These are phyloP conservation scores for Pseudomyrmex pallidus DNA, from an alignment of 1,140 invertebrate species.

Conservation along the genomic window DNA sequence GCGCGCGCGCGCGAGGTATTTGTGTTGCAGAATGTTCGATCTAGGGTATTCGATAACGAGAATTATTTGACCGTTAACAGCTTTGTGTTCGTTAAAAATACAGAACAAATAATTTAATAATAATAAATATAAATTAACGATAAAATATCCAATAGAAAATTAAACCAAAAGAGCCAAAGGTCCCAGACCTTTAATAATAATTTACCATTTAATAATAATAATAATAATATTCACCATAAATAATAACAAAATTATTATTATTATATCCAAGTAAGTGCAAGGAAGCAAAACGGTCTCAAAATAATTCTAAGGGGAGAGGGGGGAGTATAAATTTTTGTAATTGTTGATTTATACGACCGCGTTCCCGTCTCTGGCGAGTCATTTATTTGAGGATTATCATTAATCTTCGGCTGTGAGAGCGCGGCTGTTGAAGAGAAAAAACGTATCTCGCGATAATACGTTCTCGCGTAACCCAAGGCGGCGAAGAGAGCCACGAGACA, in stretches of 20 bases:
- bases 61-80: not conserved
- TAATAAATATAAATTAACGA: no score
- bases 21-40: not conserved
- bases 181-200: no score
- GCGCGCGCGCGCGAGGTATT: not conserved
- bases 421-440: not conserved
- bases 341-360: not conserved
- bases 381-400: slow-evolving; percentile 12
- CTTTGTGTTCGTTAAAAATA: not conserved
- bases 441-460: slow-evolving; percentile 2
- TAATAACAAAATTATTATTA: no score
- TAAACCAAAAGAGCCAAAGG: no score
- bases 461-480: slow-evolving; percentile 4
- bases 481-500: slow-evolving; percentile 36
- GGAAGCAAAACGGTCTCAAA: no score
- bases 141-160: no score
- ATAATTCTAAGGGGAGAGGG: no score
- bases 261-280: no score
- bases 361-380: not conserved
- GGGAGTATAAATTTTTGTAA: not conserved
- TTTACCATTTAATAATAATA: no score
- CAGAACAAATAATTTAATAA: no score
- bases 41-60: not conserved
- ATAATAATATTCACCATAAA: no score
- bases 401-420: not conserved